Base-by-base conservation (phyloP, 2,888 invertebrate species). In the Phania funesta region DNA sequence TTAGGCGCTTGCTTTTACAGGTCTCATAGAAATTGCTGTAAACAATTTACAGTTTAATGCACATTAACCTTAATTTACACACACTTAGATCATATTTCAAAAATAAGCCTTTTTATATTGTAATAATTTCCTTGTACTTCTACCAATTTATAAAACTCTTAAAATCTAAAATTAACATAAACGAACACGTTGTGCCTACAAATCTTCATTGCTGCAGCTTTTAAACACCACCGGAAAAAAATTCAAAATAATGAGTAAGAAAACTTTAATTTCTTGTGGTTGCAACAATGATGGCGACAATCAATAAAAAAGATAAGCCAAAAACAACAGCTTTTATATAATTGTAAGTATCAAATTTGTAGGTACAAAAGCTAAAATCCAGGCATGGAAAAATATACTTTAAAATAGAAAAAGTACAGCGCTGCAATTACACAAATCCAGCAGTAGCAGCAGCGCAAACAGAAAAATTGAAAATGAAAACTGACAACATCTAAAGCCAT, bases 241-340 rank as follows among this genome's bases (percentile, higher is more conserved):
- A 54, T 4, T 5, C 2, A 78, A 29, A 26, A 18, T 35, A 24
- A 60, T 16, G 1, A 11, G 2, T 26, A 65, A 54, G 50, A 68
- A 56, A n/a, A 62, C 54, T n/a, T n/a, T n/a, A n/a, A 60, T 46
- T 71, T 58, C 60, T 75, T 76, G 65, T 77, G 62, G 77, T 56
- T 74, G 71, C 62, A 78, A 82, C 71, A 80, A 77, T 80, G 82
- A 80, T 78, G 70, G 65, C 78, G 65, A 65, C 75, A 83, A 83
- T 83, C 83, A 80, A 84, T 83, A 75, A 60, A 3, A 58, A 29
- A 65, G 83, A 84, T 82, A 83, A 75, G 52, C 75, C 64, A 7
- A 1, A 1, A 44, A 41, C 38, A 52, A 67, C 18, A 18, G 26
- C 16, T 24, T 38, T 13, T 13, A 50, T 24, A 20, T 38, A 41